Evolutionary conservation across 2,113 vertebrate genomes (phyloP).

Genomic region (Ammodytes marinus): DNA sequence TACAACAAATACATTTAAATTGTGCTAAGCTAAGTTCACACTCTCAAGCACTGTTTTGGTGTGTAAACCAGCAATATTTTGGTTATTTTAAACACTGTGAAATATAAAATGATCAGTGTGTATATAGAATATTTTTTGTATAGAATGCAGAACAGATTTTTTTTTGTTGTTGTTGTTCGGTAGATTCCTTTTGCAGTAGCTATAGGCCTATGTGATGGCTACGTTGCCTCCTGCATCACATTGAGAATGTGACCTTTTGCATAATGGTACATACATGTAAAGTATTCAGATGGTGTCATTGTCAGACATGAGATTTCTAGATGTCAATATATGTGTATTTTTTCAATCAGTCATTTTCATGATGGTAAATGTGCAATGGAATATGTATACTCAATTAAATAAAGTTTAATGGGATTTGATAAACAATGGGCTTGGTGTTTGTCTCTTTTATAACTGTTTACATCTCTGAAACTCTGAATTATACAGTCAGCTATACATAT

Average conservation of each 20-base stretch:
- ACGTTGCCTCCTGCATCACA: constrained; percentile 66
- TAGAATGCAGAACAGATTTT: constrained; percentile 35
- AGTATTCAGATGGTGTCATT: constrained; percentile 52
- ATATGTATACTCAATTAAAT: constrained; percentile 69
- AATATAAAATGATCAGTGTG: constrained; percentile 60
- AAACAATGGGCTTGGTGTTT: constrained; percentile 10
- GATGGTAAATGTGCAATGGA: constrained; percentile 69
- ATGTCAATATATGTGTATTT: constrained; percentile 68
- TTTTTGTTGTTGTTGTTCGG: constrained; percentile 51
- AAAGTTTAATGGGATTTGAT: constrained; percentile 62
- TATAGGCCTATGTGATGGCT: constrained; percentile 28
- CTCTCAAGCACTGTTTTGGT: constrained; percentile 23
- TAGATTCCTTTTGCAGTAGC: constrained; percentile 53
- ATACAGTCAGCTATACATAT: neutral
- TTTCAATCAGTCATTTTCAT: constrained; percentile 65
- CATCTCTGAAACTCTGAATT: neutral
- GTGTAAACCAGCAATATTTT: constrained; percentile 1
- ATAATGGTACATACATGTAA: constrained; percentile 50
- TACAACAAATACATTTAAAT: constrained; percentile 16
- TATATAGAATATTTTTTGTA: constrained; percentile 71
- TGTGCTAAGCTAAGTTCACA: constrained; percentile 31
- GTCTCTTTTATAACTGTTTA: neutral
- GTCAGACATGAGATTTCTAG: constrained; percentile 55
- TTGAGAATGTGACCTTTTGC: constrained; percentile 70
- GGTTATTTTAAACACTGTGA: constrained; percentile 60